Evolutionary conservation across 2,888 invertebrate species (phyloP).

Genomic region (Pseudococcus jackbeardsleyi): DNA sequence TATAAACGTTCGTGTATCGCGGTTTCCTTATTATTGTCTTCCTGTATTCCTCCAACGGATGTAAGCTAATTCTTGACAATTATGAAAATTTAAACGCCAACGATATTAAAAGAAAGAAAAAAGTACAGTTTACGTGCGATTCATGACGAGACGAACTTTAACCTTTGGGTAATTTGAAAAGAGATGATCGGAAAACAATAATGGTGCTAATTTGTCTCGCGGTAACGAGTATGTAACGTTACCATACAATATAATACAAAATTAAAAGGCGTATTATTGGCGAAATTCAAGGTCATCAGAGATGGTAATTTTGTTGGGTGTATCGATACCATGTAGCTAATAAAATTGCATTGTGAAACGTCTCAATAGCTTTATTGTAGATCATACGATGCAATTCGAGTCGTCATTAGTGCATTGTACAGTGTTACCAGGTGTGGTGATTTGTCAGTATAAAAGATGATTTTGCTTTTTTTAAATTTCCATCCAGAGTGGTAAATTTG

Average conservation of each 20-base stretch:
- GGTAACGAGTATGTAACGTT: not conserved
- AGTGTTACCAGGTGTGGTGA: too few relatives aligned
- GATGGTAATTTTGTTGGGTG: not conserved
- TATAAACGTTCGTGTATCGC: not conserved
- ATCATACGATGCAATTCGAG: not conserved
- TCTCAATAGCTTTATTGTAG: not conserved
- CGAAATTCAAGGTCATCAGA: not conserved
- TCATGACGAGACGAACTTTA: not conserved
- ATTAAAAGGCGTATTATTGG: slow-evolving; percentile 22
- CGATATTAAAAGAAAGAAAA: not conserved
- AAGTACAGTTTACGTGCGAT: not conserved
- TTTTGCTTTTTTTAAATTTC: too few relatives aligned
- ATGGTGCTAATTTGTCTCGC: not conserved
- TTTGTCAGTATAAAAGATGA: too few relatives aligned
- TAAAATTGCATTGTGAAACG: slow-evolving; percentile 1
- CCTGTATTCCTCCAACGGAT: slow-evolving; percentile 36
- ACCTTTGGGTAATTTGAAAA: slow-evolving; percentile 17
- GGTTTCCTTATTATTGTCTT: slow-evolving; percentile 49
- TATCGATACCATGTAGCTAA: not conserved
- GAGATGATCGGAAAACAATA: slow-evolving; percentile 10
- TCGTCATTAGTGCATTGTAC: not conserved
- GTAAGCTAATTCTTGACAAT: slow-evolving; percentile 36
- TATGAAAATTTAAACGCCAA: not conserved
- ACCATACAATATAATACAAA: not conserved
- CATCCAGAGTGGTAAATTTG: too few relatives aligned